Conservation (phyloP, 2,888 invertebrate species). For the Oligia latruncula region DNA sequence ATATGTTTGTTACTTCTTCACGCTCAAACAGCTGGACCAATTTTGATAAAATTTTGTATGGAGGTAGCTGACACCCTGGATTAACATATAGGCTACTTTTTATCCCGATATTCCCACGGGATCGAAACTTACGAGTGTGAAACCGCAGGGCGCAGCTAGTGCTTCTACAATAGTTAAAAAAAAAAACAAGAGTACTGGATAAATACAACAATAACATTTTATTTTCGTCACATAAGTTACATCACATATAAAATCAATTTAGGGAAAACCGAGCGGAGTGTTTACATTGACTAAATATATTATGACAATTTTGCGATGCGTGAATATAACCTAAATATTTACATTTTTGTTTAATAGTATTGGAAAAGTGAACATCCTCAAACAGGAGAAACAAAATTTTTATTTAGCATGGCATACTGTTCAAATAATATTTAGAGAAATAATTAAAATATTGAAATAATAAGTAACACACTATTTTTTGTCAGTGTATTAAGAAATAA, state of each 20-base stretch:
- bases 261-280: conserved; percentile 20
- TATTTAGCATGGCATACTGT: neutral
- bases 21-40: too few species aligned
- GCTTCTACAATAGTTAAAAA: neutral
- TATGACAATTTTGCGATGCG: neutral
- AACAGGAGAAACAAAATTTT: neutral
- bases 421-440: too few species aligned
- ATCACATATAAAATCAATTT: neutral
- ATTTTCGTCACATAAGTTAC: conserved; percentile 14
- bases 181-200: neutral
- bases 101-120: too few species aligned
- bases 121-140: too few species aligned
- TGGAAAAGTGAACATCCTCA: neutral
- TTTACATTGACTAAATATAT: conserved; percentile 7
- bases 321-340: neutral
- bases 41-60: too few species aligned
- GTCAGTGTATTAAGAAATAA: too few species aligned
- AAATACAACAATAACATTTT: conserved; percentile 15
- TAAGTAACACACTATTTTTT: neutral
- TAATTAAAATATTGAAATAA: too few species aligned
- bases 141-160: too few species aligned
- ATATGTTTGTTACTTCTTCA: too few species aligned
- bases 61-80: too few species aligned
- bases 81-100: too few species aligned
- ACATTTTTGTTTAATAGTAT: neutral